Evolutionary conservation across 2,113 vertebrate genomes (phyloP), one percentile per base, ranked within the genome.

Genomic region (Macquaria ambigua): DNA sequence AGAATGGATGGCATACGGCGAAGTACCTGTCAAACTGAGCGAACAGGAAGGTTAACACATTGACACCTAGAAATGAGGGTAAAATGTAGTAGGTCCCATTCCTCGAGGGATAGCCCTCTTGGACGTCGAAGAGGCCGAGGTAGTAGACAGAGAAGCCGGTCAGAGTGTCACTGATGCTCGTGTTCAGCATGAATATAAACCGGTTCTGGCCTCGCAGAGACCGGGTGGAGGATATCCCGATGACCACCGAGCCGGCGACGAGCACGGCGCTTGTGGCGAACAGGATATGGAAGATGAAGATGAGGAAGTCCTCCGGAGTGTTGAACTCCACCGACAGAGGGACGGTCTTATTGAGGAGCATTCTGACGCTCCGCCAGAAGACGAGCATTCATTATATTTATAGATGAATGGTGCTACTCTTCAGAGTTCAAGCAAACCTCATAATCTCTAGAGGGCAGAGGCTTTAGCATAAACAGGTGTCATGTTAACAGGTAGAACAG

Each of bases 141-240:
- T 96, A 96, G 73, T 94, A 96, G 41, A 93, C 93, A 1, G 95
- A 96, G 71, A 95, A 83, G 11, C 96, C 96, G 39, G 96, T 96
- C 74, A 96, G 87, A 1, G 95, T 96, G 92, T 96, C 96, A 23
- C 96, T 96, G 80, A 96, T 90, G 93, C 96, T 96, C 8, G 95
- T 96, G 90, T 96, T 96, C 71, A 96, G 83, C 96, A 96, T 96
- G 87, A 96, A 96, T 12, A 95, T 84, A 43, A 96, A 96, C 3
- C 96, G 95, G 92, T 96, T 96, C 89, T 96, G 95, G 25, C 58
- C 69, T n/a, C 95, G 93, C 83, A 96, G 90, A 8, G 74, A 89
- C 5, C 87, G 82, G 0, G 90, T 95, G 75, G 76, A 90, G 5
- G 91, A 70, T 28, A 96, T 96, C 4, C 88, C 92, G 16, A 96